These are phyloP conservation scores for Colostygia pectinataria DNA, from an alignment of 2,888 invertebrate genomes.

Conservation along the genomic window DNA sequence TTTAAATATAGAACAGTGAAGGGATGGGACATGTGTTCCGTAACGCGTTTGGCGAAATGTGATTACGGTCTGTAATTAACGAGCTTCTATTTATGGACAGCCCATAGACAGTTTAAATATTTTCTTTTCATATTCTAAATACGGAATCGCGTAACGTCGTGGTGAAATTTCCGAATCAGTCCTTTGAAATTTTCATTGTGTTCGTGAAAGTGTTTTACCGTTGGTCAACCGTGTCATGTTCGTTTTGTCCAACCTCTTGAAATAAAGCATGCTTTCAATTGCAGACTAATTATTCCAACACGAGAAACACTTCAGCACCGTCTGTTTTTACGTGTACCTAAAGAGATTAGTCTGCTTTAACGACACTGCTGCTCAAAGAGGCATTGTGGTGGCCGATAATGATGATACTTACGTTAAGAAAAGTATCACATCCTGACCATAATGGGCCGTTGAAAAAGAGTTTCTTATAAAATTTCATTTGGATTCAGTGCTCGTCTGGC, in stretches of 20 bases:
- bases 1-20: slow-evolving; percentile 81
- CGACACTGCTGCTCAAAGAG: slow-evolving; percentile 66
- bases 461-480: slow-evolving; percentile 79
- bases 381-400: slow-evolving; percentile 75
- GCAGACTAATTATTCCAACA: slow-evolving; percentile 82
- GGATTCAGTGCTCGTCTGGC: slow-evolving; percentile 74
- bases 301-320: slow-evolving; percentile 78
- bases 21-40: slow-evolving; percentile 82
- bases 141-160: slow-evolving; percentile 39
- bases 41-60: slow-evolving; percentile 83
- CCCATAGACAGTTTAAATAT: slow-evolving; percentile 59
- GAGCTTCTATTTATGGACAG: slow-evolving; percentile 72
- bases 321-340: slow-evolving; percentile 72
- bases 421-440: slow-evolving; percentile 73
- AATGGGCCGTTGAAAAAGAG: slow-evolving; percentile 71
- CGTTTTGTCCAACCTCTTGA: slow-evolving; percentile 74
- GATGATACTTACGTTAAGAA: slow-evolving; percentile 77
- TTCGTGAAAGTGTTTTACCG: slow-evolving; percentile 80
- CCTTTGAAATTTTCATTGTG: slow-evolving; percentile 71
- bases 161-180: slow-evolving; percentile 58
- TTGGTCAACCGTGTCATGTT: slow-evolving; percentile 76
- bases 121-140: slow-evolving; percentile 59
- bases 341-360: slow-evolving; percentile 80
- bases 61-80: slow-evolving; percentile 81
- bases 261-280: slow-evolving; percentile 82